Conservation (phyloP, 2,888 invertebrate species). For the Ramazzottius varieornatus region DNA sequence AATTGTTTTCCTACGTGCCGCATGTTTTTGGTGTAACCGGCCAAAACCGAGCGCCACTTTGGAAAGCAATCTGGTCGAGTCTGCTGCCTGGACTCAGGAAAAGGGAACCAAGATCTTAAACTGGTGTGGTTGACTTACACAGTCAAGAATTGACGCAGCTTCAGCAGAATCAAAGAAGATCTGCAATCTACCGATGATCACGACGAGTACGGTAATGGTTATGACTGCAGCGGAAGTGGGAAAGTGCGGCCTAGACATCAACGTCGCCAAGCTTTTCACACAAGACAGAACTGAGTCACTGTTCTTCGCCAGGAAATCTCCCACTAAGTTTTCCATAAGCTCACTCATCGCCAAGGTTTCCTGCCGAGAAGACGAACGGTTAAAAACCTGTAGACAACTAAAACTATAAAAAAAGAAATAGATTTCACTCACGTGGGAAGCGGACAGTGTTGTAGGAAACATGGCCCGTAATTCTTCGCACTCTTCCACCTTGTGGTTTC, state of each 20-base stretch:
- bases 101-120: no score
- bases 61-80: no score
- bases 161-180: not conserved
- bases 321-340: not conserved
- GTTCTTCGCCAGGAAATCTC: not conserved
- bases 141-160: not conserved
- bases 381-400: not conserved
- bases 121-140: no score
- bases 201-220: not conserved
- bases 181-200: not conserved
- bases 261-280: not conserved
- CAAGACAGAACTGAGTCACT: not conserved
- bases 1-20: no score
- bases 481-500: not conserved
- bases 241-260: not conserved
- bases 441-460: not conserved
- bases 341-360: not conserved
- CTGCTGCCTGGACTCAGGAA: no score
- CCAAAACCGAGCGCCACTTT: no score
- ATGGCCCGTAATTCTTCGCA: not conserved
- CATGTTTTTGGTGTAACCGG: no score
- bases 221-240: not conserved
- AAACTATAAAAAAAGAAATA: not conserved
- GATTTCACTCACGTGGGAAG: not conserved
- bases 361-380: no score